Evolutionary conservation across 2,888 invertebrate species (phyloP).

Genomic region (Phortica magna): DNA sequence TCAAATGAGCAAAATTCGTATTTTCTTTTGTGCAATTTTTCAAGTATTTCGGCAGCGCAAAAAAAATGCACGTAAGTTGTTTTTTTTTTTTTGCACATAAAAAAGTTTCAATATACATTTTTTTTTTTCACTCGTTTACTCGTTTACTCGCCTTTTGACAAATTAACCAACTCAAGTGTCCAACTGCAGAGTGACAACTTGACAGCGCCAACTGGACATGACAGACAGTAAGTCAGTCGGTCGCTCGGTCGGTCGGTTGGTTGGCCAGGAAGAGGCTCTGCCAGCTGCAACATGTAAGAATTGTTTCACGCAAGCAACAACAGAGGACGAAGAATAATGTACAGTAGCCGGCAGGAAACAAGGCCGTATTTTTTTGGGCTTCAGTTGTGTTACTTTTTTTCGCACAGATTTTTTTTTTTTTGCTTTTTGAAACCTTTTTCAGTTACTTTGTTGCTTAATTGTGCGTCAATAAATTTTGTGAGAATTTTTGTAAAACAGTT

Average conservation of each 20-base stretch:
- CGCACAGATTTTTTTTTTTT: conserved; percentile 15
- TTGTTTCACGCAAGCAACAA: conserved; percentile 9
- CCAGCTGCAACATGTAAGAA: conserved; percentile 1
- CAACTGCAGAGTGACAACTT: conserved; percentile 32
- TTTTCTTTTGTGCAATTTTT: neutral
- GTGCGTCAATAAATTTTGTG: conserved; percentile 64
- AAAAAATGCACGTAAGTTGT: neutral
- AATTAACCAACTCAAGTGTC: conserved; percentile 59
- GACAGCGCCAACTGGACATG: conserved; percentile 33
- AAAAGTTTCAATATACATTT: conserved; percentile 17
- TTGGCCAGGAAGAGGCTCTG: neutral
- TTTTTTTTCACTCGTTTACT: conserved; percentile 25
- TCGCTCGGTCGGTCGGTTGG: neutral
- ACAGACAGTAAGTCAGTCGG: conserved; percentile 6
- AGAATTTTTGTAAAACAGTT: conserved; percentile 42
- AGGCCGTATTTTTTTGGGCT: neutral
- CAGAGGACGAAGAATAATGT: neutral
- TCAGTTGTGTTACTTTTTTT: neutral
- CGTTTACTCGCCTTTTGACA: conserved; percentile 51
- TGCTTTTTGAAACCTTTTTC: neutral
- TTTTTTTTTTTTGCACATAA: conserved; percentile 19
- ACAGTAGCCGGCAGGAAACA: neutral
- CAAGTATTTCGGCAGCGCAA: too few species aligned
- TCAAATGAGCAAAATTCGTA: too few species aligned
- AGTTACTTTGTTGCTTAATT: conserved; percentile 52